phyloP scores from a whole-genome alignment of 2,113 vertebrate genomes.

The Xyrauchen texanus region DNA sequence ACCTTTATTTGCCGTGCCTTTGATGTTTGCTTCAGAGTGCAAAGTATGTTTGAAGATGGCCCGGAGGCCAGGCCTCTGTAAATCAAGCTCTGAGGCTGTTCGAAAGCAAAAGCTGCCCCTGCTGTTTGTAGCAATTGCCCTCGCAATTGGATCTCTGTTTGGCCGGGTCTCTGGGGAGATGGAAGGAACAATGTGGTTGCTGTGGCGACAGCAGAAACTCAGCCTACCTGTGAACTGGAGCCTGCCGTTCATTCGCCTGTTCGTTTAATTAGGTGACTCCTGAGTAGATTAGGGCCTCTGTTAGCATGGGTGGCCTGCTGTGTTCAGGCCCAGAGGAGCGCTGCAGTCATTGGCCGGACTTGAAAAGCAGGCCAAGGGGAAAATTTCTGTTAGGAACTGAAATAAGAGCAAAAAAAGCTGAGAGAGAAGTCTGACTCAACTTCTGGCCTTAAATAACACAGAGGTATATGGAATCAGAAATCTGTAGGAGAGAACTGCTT shows the following conservation, averaged over 20 bases:
- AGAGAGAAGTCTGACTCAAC: conserved; percentile 9
- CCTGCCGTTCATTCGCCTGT: conserved; percentile 48
- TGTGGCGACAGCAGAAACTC: conserved; percentile 50
- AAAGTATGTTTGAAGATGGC: conserved; percentile 9
- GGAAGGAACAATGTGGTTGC: conserved; percentile 46
- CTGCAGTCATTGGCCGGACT: conserved; percentile 50
- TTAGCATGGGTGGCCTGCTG: conserved; percentile 46
- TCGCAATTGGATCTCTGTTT: conserved; percentile 40
- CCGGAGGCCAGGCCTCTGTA: neutral
- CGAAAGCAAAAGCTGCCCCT: conserved; percentile 7
- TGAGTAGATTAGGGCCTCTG: conserved; percentile 59
- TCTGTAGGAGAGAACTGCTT: neutral
- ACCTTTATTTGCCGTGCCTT: conserved; percentile 32
- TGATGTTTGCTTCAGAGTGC: neutral
- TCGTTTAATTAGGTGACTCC: conserved; percentile 65
- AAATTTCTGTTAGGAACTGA: conserved; percentile 56
- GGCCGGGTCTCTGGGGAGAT: conserved; percentile 17
- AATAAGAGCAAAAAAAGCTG: conserved; percentile 51
- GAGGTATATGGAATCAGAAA: neutral
- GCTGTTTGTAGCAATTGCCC: conserved; percentile 48
- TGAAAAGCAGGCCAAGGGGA: conserved; percentile 51
- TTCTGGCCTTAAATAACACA: neutral
- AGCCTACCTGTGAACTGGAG: conserved; percentile 49
- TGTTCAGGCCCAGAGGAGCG: conserved; percentile 35
- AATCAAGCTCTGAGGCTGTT: neutral